Evolutionary conservation across 1,140 invertebrate species (phyloP).

Genomic region (Drosophila suzukii): DNA sequence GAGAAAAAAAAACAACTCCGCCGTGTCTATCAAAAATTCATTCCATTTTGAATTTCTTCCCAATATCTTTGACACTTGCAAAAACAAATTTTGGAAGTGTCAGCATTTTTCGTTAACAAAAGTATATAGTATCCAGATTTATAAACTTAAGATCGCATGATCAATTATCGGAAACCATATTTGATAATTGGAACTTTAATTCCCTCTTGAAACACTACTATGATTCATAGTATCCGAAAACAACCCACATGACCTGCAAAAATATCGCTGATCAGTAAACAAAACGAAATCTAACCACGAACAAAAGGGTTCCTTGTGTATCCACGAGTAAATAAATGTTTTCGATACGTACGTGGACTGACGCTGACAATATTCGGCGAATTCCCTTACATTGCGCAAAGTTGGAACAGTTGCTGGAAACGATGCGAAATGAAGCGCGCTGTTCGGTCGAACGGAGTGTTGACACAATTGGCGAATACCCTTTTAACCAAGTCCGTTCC

Average conservation of each 20-base stretch:
- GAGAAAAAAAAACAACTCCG: neutral
- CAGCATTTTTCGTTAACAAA: neutral
- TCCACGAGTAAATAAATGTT: constrained; percentile 19
- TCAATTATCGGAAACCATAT: too few species aligned
- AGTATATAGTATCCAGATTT: too few species aligned
- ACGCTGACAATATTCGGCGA: constrained; percentile 16
- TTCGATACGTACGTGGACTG: constrained; percentile 21
- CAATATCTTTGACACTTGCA: too few species aligned
- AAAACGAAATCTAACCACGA: constrained; percentile 14
- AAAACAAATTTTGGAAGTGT: too few species aligned
- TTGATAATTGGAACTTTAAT: neutral
- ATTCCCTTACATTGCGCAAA: constrained; percentile 59
- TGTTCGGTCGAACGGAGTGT: constrained; percentile 43
- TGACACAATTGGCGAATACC: constrained; percentile 79
- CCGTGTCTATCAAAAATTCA: neutral
- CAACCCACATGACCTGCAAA: constrained; percentile 3
- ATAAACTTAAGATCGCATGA: too few species aligned
- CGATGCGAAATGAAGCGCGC: neutral
- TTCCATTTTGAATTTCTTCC: too few species aligned
- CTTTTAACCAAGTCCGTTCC: constrained; percentile 51
- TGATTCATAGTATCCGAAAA: constrained; percentile 12
- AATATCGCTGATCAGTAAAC: constrained; percentile 31
- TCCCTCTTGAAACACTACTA: neutral
- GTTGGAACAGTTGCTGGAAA: constrained; percentile 63
- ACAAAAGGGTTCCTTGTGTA: constrained; percentile 28